A percentile compares a stretch with the other conserved stretches of the same genome.
These are phyloP conservation scores for Amniataba percoides DNA, from an alignment of 2,797 vertebrate genomes.

Conservation along the genomic window DNA sequence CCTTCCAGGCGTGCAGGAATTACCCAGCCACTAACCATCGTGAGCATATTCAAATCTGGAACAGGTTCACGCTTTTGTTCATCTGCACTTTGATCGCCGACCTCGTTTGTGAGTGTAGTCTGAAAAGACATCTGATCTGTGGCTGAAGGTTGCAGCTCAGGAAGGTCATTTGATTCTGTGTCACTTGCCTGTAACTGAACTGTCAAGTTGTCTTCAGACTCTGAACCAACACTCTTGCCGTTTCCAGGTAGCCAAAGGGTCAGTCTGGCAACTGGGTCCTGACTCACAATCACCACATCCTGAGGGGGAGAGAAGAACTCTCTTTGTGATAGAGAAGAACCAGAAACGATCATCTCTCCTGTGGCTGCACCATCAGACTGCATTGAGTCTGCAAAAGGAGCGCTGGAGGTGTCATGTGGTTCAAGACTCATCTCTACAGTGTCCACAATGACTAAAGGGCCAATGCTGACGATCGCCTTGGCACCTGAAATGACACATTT, in stretches of 20 bases:
- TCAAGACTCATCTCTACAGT: neutral
- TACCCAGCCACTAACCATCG: neutral
- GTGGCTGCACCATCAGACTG: constrained; percentile 13
- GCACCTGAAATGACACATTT: constrained; percentile 50
- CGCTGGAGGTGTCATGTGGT: neutral
- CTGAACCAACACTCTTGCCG: accelerated
- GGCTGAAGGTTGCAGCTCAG: neutral
- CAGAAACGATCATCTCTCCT: constrained; percentile 6
- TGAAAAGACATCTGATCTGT: neutral
- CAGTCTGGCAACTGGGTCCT: constrained; percentile 50
- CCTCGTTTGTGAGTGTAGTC: neutral
- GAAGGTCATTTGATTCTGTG: accelerated
- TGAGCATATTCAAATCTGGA: neutral
- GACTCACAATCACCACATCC: constrained; percentile 52
- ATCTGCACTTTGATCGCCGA: neutral
- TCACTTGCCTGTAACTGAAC: neutral
- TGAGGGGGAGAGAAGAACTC: neutral
- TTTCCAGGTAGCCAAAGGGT: constrained; percentile 67
- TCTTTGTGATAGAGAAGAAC: constrained; percentile 7
- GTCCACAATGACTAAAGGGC: constrained; percentile 68
- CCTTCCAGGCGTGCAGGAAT: constrained; percentile 6
- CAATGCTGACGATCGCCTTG: constrained; percentile 60
- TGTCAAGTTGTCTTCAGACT: neutral
- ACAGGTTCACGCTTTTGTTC: neutral
- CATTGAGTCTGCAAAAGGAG: neutral